Base-by-base conservation (phyloP, 2,113 vertebrate genomes). In the Oncorhynchus clarkii region DNA sequence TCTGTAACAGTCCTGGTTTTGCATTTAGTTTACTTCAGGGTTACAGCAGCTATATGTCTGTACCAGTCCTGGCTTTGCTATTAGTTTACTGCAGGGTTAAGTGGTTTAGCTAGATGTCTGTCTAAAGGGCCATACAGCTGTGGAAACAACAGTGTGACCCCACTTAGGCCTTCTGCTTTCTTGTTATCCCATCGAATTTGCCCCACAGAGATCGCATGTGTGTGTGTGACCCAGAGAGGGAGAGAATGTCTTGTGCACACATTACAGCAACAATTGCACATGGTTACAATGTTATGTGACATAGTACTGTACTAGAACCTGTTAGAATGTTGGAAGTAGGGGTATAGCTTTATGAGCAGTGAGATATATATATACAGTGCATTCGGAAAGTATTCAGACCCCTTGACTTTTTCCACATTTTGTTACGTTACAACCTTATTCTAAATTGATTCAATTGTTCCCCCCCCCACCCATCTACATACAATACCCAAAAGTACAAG, bases 91-190 rank as follows among this genome's bases (percentile, higher is more conserved):
- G 39, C 54, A 57, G 39, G 39, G 39, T 45, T 45, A 45, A 45
- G 1, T 45, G 34, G 34, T 7, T 34, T 12, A 45, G 39, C 39
- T 45, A 11, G 39, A 45, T 45, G 39, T 45, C 39, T 45, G 9
- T 11, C 54, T 20, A 57, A 16, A 57, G 18, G 27, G 74, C 22
- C 48, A 67, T 85, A 78, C 92, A 92, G 89, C 90, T 93, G 89
- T 87, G 85, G 88, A 88, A 90, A 90, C 89, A 90, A 74, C 77
- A 79, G 74, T 74, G 66, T 81, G 89, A 85, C 89, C 87, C 87
- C 86, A 90, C 89, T 90, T 88, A 85, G 77, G 29, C 82, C 81
- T 79, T 86, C 89, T 89, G 80, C 77, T 81, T 76, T 87, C 77
- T 87, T 90, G 87, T 92, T 91, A 90, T 90, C 82, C 79, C 76